Evolutionary conservation across 2,113 vertebrate genomes (phyloP).

Genomic region (Centropus unirufus): DNA sequence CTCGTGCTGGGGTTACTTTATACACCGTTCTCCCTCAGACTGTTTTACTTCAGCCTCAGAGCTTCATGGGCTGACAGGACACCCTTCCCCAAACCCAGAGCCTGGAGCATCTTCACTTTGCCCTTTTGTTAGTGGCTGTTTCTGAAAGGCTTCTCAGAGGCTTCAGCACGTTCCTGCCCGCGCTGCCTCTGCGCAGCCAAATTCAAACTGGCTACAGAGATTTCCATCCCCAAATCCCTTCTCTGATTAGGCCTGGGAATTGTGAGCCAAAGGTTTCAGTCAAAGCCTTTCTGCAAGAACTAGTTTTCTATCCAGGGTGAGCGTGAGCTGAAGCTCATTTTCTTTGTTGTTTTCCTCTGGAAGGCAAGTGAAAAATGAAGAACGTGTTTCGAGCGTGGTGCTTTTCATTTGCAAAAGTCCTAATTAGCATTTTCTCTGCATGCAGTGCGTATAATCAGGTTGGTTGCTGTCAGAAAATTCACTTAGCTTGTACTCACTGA

Average conservation of each 20-base stretch:
- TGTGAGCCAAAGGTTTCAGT: slow-evolving; percentile 8
- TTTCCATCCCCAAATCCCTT: background rate
- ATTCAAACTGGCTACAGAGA: background rate
- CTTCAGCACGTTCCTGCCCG: background rate
- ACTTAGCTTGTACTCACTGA: background rate
- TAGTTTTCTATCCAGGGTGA: slow-evolving; percentile 32
- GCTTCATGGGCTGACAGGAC: background rate
- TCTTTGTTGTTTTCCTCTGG: slow-evolving; percentile 53
- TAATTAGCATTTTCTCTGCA: slow-evolving; percentile 71
- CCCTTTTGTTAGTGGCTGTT: background rate
- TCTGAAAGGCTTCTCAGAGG: background rate
- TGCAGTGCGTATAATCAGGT: slow-evolving; percentile 24
- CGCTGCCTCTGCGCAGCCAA: background rate
- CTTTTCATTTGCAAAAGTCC: slow-evolving; percentile 64
- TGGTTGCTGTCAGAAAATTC: slow-evolving; percentile 58
- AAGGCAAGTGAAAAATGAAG: slow-evolving; percentile 50
- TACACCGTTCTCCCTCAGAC: background rate
- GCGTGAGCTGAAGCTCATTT: slow-evolving; percentile 72
- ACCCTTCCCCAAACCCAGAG: background rate
- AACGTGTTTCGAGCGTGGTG: slow-evolving; percentile 16
- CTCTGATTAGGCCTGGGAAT: slow-evolving; percentile 41
- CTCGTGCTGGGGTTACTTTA: background rate
- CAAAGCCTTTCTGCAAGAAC: slow-evolving; percentile 63
- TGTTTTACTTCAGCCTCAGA: background rate
- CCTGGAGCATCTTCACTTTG: background rate